phyloP scores from a whole-genome alignment of 2,797 vertebrate species.

The Gila robusta region DNA sequence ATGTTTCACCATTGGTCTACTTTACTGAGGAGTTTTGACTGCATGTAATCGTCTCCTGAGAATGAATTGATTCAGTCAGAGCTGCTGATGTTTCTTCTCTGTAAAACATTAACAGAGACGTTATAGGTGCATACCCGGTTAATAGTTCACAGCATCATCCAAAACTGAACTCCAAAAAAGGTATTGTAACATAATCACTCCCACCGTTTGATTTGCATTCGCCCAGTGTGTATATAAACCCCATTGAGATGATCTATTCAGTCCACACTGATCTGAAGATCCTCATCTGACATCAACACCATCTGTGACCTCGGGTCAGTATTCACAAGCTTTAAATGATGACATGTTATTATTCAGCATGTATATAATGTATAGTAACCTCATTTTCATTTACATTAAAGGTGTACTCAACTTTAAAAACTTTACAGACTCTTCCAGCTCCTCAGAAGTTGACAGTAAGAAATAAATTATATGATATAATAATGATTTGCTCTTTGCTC shows the following conservation, averaged over 20 bases:
- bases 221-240: not conserved
- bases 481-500: no score
- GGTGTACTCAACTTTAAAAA: not conserved
- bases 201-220: not conserved
- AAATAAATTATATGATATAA: not conserved
- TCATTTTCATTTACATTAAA: not conserved
- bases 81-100: not conserved
- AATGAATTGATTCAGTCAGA: not conserved
- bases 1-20: not conserved
- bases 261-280: not conserved
- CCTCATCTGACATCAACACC: not conserved
- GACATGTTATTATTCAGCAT: not conserved
- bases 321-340: not conserved
- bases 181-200: not conserved
- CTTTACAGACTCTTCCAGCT: not conserved
- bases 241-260: not conserved
- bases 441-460: not conserved
- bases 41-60: not conserved
- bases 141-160: not conserved
- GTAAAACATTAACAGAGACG: not conserved
- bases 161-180: not conserved
- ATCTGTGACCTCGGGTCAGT: not conserved
- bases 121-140: not conserved
- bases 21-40: no score
- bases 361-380: not conserved